Percentiles rank a stretch among this genome's conserved stretches.
Conservation (phyloP, 2,888 invertebrate species). For the Magallana nippona region DNA sequence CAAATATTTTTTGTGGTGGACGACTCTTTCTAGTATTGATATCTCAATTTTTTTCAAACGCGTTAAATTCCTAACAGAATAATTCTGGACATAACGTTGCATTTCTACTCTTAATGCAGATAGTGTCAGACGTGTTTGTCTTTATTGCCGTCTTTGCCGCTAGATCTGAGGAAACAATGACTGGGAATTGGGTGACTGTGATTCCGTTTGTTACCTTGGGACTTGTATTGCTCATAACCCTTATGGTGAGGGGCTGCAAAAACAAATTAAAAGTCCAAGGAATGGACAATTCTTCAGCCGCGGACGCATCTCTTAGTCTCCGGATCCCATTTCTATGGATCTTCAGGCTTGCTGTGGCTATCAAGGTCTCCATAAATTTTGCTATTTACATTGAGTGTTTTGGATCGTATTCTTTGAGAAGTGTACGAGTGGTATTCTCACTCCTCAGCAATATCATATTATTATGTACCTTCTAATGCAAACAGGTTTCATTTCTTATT, state of each 20-base stretch:
- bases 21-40: background rate
- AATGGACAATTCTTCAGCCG: too few relatives aligned
- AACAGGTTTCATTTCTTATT: background rate
- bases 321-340: background rate
- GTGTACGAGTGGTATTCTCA: background rate
- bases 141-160: background rate
- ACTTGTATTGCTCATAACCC: background rate
- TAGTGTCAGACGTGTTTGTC: background rate
- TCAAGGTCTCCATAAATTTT: background rate
- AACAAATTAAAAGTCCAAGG: background rate
- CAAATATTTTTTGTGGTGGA: too few relatives aligned
- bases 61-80: background rate
- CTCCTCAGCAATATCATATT: background rate
- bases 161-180: background rate
- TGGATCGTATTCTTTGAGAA: background rate
- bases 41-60: background rate
- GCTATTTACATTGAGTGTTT: conserved; percentile 2
- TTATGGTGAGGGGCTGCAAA: background rate
- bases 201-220: background rate
- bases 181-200: background rate
- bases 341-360: background rate
- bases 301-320: background rate
- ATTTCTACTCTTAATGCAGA: background rate
- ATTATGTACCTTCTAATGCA: background rate
- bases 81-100: background rate